A percentile compares a stretch with the other conserved stretches of the same genome.
These are phyloP conservation scores for Dinomys branickii DNA, from an alignment of 2,113 vertebrate genomes.

Conservation along the genomic window DNA sequence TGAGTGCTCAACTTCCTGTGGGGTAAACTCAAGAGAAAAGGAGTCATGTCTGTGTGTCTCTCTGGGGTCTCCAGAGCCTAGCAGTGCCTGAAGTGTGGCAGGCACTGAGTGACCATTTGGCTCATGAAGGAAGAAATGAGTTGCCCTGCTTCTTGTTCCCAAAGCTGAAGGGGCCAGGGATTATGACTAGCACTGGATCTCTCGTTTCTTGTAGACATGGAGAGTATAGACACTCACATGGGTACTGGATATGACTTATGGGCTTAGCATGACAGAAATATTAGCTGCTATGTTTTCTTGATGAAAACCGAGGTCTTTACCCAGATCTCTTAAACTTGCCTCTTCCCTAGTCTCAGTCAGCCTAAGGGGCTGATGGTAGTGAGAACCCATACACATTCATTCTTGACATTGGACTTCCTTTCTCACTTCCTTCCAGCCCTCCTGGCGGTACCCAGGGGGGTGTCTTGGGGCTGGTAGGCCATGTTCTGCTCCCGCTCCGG, in stretches of 20 bases:
- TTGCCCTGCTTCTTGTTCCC: not conserved
- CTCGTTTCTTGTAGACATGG: not conserved
- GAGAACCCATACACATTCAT: not conserved
- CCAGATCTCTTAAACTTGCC: not conserved
- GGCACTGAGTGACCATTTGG: not conserved
- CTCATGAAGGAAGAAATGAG: not conserved
- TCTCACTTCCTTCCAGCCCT: not conserved
- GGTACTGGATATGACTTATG: too few species aligned
- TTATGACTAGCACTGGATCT: not conserved
- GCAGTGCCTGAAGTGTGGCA: not conserved
- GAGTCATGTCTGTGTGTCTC: not conserved
- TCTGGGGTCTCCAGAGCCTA: not conserved
- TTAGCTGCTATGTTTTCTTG: not conserved
- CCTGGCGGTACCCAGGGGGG: too few species aligned
- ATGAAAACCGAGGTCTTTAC: not conserved
- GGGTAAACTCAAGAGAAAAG: not conserved
- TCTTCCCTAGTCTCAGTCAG: not conserved
- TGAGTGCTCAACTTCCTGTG: not conserved
- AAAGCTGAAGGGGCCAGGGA: not conserved
- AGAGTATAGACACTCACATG: not conserved
- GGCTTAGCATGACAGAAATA: not conserved
- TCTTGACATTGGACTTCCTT: not conserved
- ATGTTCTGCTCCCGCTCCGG: not conserved
- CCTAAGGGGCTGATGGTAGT: not conserved
- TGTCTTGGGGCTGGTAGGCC: accelerated